Percentiles rank a stretch among this genome's conserved stretches.
Evolutionary conservation across 2,113 vertebrate genomes (phyloP).

Genomic region (Arizona elegans): DNA sequence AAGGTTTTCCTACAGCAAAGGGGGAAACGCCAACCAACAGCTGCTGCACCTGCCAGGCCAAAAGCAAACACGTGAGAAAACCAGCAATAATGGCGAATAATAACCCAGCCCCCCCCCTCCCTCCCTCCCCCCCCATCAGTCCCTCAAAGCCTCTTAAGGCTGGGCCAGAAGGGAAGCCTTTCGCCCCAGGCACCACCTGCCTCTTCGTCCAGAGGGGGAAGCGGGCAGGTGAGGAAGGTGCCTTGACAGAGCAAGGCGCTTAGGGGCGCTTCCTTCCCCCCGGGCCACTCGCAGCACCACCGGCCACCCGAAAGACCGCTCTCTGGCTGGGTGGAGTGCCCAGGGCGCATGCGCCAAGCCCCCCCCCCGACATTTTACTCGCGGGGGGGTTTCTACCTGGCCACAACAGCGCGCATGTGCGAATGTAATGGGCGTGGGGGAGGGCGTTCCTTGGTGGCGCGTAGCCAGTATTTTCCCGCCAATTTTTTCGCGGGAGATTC

Average conservation of each 20-base stretch:
- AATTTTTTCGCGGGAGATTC: not conserved
- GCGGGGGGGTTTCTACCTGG: not conserved
- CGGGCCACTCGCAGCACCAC: not conserved
- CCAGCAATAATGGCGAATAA: not conserved
- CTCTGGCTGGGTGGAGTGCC: rapidly evolving
- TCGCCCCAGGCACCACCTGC: too few species aligned
- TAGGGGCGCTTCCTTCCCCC: too few species aligned
- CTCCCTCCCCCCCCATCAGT: too few species aligned
- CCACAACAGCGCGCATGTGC: not conserved
- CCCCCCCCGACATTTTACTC: not conserved
- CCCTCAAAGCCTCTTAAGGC: not conserved
- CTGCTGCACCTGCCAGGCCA: not conserved
- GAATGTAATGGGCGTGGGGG: rapidly evolving
- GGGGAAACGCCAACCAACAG: not conserved
- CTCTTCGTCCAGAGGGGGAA: not conserved
- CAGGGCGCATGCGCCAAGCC: not conserved
- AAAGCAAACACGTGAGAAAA: not conserved
- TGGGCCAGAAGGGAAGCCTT: not conserved
- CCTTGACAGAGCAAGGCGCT: too few species aligned
- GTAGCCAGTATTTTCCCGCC: not conserved
- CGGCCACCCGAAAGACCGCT: not conserved
- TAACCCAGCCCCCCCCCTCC: not conserved
- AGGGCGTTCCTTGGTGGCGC: not conserved
- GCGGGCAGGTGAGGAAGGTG: not conserved
- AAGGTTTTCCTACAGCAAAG: not conserved